phyloP scores from a whole-genome alignment of 2,888 invertebrate species.

The Drosophila basisetae region DNA sequence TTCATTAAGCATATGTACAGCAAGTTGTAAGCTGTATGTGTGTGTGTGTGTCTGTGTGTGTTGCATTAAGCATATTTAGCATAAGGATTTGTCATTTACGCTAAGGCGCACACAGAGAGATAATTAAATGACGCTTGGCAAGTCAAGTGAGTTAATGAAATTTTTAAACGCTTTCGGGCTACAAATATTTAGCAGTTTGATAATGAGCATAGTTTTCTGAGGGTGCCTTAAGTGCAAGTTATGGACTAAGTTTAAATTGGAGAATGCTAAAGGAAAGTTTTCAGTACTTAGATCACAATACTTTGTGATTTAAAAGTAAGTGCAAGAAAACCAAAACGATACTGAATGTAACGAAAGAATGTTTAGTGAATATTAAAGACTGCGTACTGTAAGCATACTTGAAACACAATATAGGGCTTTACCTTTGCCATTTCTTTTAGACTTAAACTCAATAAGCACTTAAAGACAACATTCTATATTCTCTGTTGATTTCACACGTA shows the following conservation, averaged over 20 bases:
- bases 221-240: background rate
- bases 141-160: conserved; percentile 79
- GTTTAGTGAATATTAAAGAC: background rate
- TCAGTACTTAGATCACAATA: background rate
- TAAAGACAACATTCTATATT: background rate
- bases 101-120: conserved; percentile 64
- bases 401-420: background rate
- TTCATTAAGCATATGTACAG: conserved; percentile 83
- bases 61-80: conserved; percentile 83
- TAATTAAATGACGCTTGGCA: conserved; percentile 79
- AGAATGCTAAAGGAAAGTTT: background rate
- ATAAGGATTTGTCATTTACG: conserved; percentile 83
- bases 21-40: conserved; percentile 69
- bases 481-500: conserved; percentile 1
- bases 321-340: background rate
- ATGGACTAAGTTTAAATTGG: background rate
- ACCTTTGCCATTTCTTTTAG: background rate
- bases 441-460: conserved; percentile 1
- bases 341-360: background rate
- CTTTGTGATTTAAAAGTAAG: background rate
- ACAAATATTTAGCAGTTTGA: conserved; percentile 37
- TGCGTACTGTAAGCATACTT: too few species aligned
- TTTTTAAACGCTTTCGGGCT: conserved; percentile 65
- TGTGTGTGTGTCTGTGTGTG: conserved; percentile 16
- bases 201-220: conserved; percentile 29